Conservation (phyloP, 2,113 vertebrate genomes). For the Paracanthobrama guichenoti region DNA sequence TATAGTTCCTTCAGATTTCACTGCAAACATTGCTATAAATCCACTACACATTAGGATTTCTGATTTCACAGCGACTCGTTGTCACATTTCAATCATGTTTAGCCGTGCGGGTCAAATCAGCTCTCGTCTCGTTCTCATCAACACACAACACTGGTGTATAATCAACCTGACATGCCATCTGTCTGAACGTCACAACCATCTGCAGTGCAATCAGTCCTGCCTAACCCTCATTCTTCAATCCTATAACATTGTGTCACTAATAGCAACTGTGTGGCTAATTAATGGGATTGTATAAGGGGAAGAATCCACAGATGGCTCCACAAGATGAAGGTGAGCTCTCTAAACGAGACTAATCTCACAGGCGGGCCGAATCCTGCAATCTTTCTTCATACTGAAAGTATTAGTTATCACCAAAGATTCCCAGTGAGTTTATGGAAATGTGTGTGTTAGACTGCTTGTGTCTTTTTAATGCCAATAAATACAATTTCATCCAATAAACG, state of each 20-base stretch:
- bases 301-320: conserved; percentile 75
- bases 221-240: conserved; percentile 53
- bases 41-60: not conserved
- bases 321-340: conserved; percentile 49
- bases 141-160: conserved; percentile 64
- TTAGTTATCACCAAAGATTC: not conserved
- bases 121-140: conserved; percentile 63
- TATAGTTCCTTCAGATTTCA: no score
- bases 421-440: not conserved
- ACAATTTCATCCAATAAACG: not conserved
- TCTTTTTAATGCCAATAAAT: not conserved
- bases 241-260: conserved; percentile 68
- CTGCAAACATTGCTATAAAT: not conserved
- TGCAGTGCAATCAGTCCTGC: conserved; percentile 67
- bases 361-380: conserved; percentile 60
- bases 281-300: conserved; percentile 72
- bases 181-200: conserved; percentile 74
- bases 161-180: conserved; percentile 77
- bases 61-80: not conserved
- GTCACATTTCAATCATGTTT: conserved; percentile 65
- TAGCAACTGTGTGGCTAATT: conserved; percentile 72
- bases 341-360: conserved; percentile 69
- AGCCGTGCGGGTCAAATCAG: conserved; percentile 60
- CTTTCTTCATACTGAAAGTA: not conserved
- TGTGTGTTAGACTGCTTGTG: not conserved